Evolutionary conservation across 2,113 vertebrate genomes (phyloP), one percentile per base, ranked within the genome.

Genomic region (Phasianus colchicus): DNA sequence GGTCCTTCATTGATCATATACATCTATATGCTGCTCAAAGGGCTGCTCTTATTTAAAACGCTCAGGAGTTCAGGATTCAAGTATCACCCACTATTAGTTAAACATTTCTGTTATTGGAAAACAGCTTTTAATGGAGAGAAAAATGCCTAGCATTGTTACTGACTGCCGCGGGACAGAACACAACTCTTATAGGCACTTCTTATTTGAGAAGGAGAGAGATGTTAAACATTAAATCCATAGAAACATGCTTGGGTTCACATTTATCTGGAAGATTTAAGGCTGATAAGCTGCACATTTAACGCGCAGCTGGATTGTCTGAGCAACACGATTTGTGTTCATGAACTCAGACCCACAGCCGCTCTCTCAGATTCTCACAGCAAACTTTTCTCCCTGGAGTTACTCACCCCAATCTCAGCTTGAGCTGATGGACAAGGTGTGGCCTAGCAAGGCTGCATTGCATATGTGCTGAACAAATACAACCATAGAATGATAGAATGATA

Each of bases 401-500:
- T 13, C 57, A 45, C 0, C 81, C 38, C 47, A 90, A 47, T 21
- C 18, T 29, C 57, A 71, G 42, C 22, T 5, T 6, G 7, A 89
- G 38, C n/a, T 81, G 9, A 1, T 22, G 3, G 7, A 8, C 2
- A 60, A 70, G n/a, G 45, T 83, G 60, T 45, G 50, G 10, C 14
- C 2, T 5, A 61, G 22, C 14, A 52, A 87, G 45, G 13, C 22
- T 73, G 32, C 12, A 17, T 9, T 65, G 1, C 13, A 25, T 13
- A 9, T 42, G 20, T 25, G 40, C 13, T 73, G 43, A 10, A 22
- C 0, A 3, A 1, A 0, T 5, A 18, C 29, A 55, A 55, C 29
- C 29, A 11, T 32, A 32, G 54, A 55, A 29, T 54, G 52, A 25
- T 52, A 52, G 45, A 47, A 19, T 47, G 19, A 50, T 50, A 43